phyloP scores from a whole-genome alignment of 1,140 invertebrate genomes.

The Lethrus apterus region DNA sequence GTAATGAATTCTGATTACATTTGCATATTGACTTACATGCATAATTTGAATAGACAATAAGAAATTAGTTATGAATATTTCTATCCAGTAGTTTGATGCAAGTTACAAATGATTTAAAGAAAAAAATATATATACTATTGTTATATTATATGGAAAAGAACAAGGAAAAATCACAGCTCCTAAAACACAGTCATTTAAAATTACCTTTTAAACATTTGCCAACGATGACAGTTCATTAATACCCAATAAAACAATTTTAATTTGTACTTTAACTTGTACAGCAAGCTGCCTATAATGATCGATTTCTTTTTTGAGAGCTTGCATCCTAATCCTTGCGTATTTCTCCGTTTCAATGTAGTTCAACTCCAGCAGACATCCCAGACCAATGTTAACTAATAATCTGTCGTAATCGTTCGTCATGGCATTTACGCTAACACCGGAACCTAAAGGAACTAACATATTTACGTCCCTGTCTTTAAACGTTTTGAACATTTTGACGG shows the following conservation, averaged over 20 bases:
- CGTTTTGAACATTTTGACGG: constrained; percentile 22
- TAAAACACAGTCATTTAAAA: no score
- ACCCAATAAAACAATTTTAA: constrained; percentile 37
- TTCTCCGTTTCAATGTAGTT: constrained; percentile 34
- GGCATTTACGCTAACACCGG: constrained; percentile 24
- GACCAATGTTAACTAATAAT: constrained; percentile 32
- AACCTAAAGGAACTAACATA: constrained; percentile 27
- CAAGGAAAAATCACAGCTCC: no score
- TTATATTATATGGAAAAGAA: no score
- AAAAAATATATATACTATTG: no score
- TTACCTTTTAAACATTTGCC: background rate
- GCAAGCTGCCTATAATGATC: constrained; percentile 34
- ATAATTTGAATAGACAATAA: no score
- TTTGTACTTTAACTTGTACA: constrained; percentile 37
- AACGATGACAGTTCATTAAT: constrained; percentile 30
- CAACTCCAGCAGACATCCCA: constrained; percentile 34
- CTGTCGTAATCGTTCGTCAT: constrained; percentile 29
- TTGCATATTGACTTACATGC: no score
- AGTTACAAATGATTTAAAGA: no score
- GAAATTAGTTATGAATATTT: no score
- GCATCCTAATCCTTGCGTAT: constrained; percentile 36
- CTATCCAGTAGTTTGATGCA: no score
- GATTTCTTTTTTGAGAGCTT: constrained; percentile 34
- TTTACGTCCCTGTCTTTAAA: constrained; percentile 32
- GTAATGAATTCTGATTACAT: no score